phyloP scores from a whole-genome alignment of 2,797 vertebrate genomes.

The Falco novaeseelandiae region DNA sequence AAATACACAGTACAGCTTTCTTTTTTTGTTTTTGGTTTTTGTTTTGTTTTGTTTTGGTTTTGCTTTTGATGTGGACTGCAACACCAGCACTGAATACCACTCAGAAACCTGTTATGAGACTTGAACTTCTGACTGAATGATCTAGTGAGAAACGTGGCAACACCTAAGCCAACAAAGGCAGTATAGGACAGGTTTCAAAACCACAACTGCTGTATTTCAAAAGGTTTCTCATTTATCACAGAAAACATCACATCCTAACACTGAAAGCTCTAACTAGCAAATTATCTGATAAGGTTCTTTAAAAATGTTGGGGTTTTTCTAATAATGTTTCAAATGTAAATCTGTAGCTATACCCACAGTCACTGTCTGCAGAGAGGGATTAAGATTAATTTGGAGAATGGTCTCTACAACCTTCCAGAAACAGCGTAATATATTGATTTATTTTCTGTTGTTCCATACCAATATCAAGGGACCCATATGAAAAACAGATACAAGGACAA shows the following conservation, averaged over 20 bases:
- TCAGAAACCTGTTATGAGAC: not conserved
- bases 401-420: constrained; percentile 3
- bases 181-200: not conserved
- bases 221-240: not conserved
- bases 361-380: not conserved
- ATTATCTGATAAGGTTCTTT: not conserved
- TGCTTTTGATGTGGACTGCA: not conserved
- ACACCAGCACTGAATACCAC: not conserved
- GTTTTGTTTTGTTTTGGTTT: no score
- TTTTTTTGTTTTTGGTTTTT: not conserved
- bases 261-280: not conserved
- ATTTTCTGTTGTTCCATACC: not conserved
- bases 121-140: not conserved
- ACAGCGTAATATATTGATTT: not conserved
- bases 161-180: not conserved
- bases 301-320: not conserved
- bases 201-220: not conserved
- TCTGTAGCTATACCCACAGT: not conserved
- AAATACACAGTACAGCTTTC: not conserved
- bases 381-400: constrained; percentile 16
- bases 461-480: not conserved
- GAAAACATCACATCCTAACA: not conserved
- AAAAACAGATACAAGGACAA: not conserved
- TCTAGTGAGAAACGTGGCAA: not conserved
- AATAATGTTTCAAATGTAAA: not conserved